Evolutionary conservation across 2,113 vertebrate genomes (phyloP).

Genomic region (Athene cunicularia): DNA sequence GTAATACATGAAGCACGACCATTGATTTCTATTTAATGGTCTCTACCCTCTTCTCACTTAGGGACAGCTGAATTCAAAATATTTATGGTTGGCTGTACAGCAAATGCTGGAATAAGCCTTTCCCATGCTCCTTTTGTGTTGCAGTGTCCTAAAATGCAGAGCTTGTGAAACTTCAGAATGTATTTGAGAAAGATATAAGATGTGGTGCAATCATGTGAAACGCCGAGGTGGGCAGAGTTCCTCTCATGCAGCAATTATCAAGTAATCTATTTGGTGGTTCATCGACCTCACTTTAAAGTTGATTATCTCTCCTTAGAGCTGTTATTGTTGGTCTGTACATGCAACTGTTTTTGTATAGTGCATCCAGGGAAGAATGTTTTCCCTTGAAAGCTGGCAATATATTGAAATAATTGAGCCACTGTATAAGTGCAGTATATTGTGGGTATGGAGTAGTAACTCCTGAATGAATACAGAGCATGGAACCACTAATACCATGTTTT

Average conservation of each 20-base stretch:
- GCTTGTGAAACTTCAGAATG: not conserved
- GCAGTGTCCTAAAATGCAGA: slow-evolving; percentile 11
- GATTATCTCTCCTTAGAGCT: not conserved
- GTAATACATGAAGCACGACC: not conserved
- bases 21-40: slow-evolving; percentile 57
- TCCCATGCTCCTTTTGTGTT: not conserved
- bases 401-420: not conserved
- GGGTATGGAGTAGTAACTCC: not conserved
- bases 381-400: not conserved
- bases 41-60: not conserved
- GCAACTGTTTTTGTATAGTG: not conserved
- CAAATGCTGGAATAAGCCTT: slow-evolving; percentile 24
- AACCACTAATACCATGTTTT: not conserved
- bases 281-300: not conserved
- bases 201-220: not conserved
- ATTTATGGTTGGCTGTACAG: slow-evolving; percentile 43
- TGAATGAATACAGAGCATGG: not conserved
- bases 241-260: not conserved
- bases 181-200: not conserved
- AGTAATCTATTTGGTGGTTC: not conserved
- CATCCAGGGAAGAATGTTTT: not conserved
- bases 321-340: not conserved
- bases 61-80: slow-evolving; percentile 27
- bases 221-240: not conserved
- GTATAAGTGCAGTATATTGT: not conserved